Conservation (phyloP, 2,888 invertebrate genomes). For the Microchrysa polita region DNA sequence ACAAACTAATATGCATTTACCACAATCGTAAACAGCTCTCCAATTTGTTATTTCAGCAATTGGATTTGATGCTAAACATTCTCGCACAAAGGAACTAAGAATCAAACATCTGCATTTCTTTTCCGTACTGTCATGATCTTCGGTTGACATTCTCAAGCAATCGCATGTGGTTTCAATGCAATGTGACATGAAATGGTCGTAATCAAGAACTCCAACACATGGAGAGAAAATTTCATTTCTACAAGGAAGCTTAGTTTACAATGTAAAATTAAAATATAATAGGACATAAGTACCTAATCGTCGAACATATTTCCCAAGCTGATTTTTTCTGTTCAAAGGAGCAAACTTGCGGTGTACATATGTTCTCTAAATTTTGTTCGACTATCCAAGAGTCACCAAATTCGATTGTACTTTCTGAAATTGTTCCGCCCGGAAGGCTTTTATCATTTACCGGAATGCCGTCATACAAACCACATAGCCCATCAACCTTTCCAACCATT, state of each 20-base stretch:
- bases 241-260: no score
- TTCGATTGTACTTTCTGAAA: conserved; percentile 71
- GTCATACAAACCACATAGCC: conserved; percentile 83
- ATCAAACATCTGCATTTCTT: conserved; percentile 73
- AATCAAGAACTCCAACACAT: conserved; percentile 72
- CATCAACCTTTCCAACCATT: conserved; percentile 74
- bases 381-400: conserved; percentile 83
- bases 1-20: no score
- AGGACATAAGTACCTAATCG: conserved; percentile 75
- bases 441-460: conserved; percentile 74
- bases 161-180: conserved; percentile 81
- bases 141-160: conserved; percentile 68
- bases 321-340: conserved; percentile 70
- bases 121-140: conserved; percentile 53
- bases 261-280: no score
- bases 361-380: conserved; percentile 58
- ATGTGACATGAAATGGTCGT: conserved; percentile 75
- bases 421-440: conserved; percentile 73
- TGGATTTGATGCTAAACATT: conserved; percentile 75
- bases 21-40: conserved; percentile 76
- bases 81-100: conserved; percentile 76
- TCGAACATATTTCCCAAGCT: conserved; percentile 75
- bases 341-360: conserved; percentile 72
- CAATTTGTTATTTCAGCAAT: conserved; percentile 74
- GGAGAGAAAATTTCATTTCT: conserved; percentile 73